Evolutionary conservation across 1,140 invertebrate species (phyloP), one percentile per base, ranked within the genome.

Genomic region (Caenorhabditis briggsae): DNA sequence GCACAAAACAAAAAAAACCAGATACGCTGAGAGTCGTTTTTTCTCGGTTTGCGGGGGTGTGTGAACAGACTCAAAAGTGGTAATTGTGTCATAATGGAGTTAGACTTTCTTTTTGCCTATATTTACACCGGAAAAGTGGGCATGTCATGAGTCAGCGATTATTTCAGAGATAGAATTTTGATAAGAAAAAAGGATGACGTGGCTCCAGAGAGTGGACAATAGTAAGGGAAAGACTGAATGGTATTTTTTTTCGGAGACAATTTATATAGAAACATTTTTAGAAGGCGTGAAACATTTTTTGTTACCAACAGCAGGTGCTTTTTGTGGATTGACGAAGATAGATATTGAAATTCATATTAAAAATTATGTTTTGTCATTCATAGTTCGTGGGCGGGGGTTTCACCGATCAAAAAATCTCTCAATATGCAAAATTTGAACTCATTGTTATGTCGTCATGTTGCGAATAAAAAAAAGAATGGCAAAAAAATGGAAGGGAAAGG

Each of bases 41-140:
- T 46, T 46, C 14, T 78, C 46, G 8, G 20, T n/a, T 23, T 78
- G 70, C 70, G 70, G 48, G 46, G 70, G 70, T n/a, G 70, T 78
- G 70, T 78, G 70, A 78, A 78, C 43, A 78, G 48, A 50, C 43
- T 78, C n/a, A 53, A 33, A 33, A 23, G 70, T 78, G 70, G 70
- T 78, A 23, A 78, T 78, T 78, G 70, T 78, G 70, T 50, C 70
- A 78, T 78, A 46, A 11, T 8, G 23, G 18, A 25, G 20, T 23
- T 12, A 50, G 12, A 50, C 43, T 48, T 41, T 78, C 50, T 50
- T 33, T 33, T 33, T 33, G 33, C 33, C 43, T 53, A 50, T 46
- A 78, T 78, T 78, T 50, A 78, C 46, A 78, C 43, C 70, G 46
- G 46, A 78, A 78, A 78, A 50, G 70, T 50, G n/a, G n/a, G 70